These are phyloP conservation scores for Dynastes tityus DNA, from an alignment of 2,888 invertebrate species.

Conservation along the genomic window DNA sequence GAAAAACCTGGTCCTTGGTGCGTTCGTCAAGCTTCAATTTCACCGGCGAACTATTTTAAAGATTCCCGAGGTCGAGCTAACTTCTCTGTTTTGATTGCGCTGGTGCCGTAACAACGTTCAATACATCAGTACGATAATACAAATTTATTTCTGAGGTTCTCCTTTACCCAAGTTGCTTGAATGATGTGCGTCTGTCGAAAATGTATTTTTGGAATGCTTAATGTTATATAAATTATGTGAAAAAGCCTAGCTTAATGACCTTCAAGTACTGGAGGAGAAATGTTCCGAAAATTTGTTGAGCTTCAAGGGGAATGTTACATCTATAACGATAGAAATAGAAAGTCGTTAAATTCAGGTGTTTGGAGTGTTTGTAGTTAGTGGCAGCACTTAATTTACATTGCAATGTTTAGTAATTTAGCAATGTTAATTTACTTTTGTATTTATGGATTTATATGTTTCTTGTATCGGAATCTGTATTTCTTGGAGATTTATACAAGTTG, in stretches of 20 bases:
- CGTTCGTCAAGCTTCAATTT: constrained; percentile 38
- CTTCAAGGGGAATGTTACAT: too few species aligned
- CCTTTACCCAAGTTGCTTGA: constrained; percentile 6
- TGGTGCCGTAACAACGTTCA: constrained; percentile 30
- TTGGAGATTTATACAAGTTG: too few species aligned
- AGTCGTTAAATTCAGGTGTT: too few species aligned
- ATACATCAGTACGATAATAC: constrained; percentile 22
- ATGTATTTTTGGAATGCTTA: constrained; percentile 28
- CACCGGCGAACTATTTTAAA: constrained; percentile 39
- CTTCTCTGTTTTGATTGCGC: constrained; percentile 28
- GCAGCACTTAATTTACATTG: too few species aligned
- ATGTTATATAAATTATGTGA: constrained; percentile 14
- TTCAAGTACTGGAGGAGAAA: too few species aligned
- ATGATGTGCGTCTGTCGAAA: constrained; percentile 16
- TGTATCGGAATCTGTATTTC: too few species aligned
- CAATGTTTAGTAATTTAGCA: too few species aligned
- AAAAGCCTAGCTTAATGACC: background rate
- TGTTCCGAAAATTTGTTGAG: too few species aligned
- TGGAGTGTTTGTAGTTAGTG: too few species aligned
- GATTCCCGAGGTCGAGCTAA: constrained; percentile 28
- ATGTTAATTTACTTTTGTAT: too few species aligned
- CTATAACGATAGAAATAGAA: too few species aligned
- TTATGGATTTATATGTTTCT: too few species aligned
- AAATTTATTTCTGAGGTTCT: constrained; percentile 24
- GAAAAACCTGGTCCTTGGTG: constrained; percentile 23